A percentile compares a stretch with the other conserved stretches of the same genome.
phyloP scores from a whole-genome alignment of 2,113 vertebrate genomes.

The Caretta caretta region DNA sequence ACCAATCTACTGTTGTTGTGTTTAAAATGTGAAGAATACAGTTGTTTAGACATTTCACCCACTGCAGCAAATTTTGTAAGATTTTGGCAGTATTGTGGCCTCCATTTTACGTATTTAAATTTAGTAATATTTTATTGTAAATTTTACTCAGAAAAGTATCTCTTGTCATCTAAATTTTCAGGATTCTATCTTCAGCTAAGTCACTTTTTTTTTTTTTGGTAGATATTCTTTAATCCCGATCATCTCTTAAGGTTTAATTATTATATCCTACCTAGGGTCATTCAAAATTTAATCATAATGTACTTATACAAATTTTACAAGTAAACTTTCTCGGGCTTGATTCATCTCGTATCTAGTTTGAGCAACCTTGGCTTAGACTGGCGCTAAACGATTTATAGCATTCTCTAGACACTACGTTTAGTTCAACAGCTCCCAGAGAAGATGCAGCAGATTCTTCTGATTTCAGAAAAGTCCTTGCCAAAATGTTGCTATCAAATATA shows the following conservation, averaged over 20 bases:
- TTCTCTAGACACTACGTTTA: not conserved
- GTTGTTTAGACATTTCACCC: fast-evolving
- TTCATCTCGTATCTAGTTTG: not conserved
- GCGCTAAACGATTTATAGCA: not conserved
- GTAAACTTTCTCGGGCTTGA: not conserved
- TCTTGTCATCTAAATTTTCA: not conserved
- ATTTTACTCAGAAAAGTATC: not conserved
- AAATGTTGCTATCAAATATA: not conserved
- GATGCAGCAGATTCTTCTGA: not conserved
- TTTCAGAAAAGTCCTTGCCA: not conserved
- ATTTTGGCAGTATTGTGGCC: not conserved
- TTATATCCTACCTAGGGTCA: not conserved
- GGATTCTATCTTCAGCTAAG: not conserved
- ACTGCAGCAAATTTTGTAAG: not conserved
- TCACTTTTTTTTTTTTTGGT: not conserved
- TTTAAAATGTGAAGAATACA: not conserved
- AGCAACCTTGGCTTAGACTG: not conserved
- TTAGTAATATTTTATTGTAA: not conserved
- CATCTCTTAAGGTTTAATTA: not conserved
- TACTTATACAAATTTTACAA: not conserved
- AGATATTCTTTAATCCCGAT: not conserved
- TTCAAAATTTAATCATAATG: not conserved
- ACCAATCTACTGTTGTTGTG: not conserved
- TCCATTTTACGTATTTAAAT: not conserved
- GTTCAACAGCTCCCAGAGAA: not conserved